phyloP scores from a whole-genome alignment of 2,888 invertebrate genomes.

The Hyles lineata region DNA sequence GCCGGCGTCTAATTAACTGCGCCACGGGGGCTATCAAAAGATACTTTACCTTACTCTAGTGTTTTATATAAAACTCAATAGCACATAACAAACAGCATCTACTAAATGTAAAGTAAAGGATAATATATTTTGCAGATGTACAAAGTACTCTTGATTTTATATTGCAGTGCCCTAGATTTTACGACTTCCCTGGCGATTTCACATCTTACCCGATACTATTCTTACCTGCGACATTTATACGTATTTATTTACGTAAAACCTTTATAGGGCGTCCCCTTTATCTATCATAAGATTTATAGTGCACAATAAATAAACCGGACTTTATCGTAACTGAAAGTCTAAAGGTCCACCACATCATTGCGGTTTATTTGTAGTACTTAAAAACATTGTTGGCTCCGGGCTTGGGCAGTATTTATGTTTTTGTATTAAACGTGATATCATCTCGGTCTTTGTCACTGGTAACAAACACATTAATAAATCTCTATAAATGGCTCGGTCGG shows the following conservation, averaged over 20 bases:
- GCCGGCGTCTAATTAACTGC: no score
- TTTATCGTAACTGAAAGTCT: conserved; percentile 46
- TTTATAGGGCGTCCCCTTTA: conserved; percentile 16
- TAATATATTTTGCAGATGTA: conserved; percentile 13
- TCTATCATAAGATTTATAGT: conserved; percentile 42
- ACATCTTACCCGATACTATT: conserved; percentile 6
- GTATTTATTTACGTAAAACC: conserved; percentile 25
- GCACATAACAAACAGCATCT: not conserved
- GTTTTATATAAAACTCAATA: not conserved
- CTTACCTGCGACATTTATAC: conserved; percentile 21
- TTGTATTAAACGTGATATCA: conserved; percentile 45
- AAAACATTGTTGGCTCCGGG: conserved; percentile 52
- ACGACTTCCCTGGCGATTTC: conserved; percentile 13
- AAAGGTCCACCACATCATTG: conserved; percentile 46
- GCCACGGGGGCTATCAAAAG: no score
- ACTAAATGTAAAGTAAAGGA: conserved; percentile 12
- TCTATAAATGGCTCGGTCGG: conserved; percentile 54
- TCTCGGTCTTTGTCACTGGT: conserved; percentile 35
- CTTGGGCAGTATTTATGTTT: conserved; percentile 57
- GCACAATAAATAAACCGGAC: conserved; percentile 44
- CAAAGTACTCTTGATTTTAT: not conserved
- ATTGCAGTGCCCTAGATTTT: conserved; percentile 12
- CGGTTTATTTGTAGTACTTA: conserved; percentile 43
- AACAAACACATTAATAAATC: conserved; percentile 71
- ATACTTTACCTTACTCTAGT: not conserved